phyloP scores from a whole-genome alignment of 2,113 vertebrate genomes.

The Apteryx mantelli region DNA sequence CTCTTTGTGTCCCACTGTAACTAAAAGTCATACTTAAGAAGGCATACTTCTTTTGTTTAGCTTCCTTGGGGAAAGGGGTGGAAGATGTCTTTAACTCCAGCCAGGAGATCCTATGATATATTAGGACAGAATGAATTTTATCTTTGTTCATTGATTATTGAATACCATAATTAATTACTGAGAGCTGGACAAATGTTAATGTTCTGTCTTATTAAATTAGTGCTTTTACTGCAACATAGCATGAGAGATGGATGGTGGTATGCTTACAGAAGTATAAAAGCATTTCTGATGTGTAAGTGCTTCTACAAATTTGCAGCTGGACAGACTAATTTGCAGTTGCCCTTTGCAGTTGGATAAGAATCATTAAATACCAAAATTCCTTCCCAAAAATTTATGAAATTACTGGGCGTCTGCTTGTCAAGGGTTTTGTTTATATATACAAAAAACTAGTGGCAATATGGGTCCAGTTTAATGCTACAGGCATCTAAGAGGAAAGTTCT shows the following conservation, averaged over 20 bases:
- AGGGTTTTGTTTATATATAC: background rate
- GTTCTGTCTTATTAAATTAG: background rate
- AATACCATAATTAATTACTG: background rate
- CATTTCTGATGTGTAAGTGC: background rate
- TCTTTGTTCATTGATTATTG: background rate
- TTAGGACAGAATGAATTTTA: background rate
- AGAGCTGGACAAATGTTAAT: background rate
- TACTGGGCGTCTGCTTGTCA: background rate
- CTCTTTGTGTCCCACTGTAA: background rate
- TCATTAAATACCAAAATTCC: background rate
- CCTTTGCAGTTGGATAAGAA: background rate
- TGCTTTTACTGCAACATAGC: background rate
- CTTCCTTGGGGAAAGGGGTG: slow-evolving; percentile 42
- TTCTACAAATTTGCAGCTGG: background rate
- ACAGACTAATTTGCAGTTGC: background rate
- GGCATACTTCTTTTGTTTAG: slow-evolving; percentile 22
- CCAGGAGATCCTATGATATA: background rate
- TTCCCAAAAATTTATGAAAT: background rate
- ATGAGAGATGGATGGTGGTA: background rate
- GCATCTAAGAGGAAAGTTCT: background rate
- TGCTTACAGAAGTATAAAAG: background rate
- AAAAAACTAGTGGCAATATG: background rate
- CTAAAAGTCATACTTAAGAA: background rate
- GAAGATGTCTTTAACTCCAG: slow-evolving; percentile 10
- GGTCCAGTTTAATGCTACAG: background rate